Base-by-base conservation (phyloP, 2,797 vertebrate genomes). In the Furcifer pardalis region DNA sequence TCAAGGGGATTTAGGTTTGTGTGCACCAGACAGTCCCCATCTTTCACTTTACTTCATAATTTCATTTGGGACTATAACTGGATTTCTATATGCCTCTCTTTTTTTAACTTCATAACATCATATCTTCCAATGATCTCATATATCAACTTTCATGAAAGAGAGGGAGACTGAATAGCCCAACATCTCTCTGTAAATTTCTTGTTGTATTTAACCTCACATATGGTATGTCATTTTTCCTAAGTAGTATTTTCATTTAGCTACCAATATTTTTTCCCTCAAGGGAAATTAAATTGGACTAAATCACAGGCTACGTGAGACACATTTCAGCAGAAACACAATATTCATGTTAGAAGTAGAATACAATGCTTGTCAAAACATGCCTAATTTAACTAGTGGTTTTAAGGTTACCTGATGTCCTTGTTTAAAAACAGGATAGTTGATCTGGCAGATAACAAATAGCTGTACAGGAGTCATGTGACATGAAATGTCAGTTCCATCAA, bases 371-470 rank as follows among this genome's bases (percentile, higher is more conserved):
- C 69, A n/a, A 6, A 37, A 71, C 7, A 72, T 60, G 10, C 40
- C 30, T 56, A 40, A 71, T 74, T 79, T 75, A 79, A 87, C 68
- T 5, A 63, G 0, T 27, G 49, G 66, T 76, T 30, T 4, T 74
- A 66, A 65, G 27, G 42, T 72, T 96, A 98, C 98, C 96, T 97
- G 93, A 93, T 98, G 93, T 74, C 91, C 78, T 42, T 84, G 94
- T 88, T 93, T 96, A 85, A 98, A 90, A 73, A 96, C 96, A 32
- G 98, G 97, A 88, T 97, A 97, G 87, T 96, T 97, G 83, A 98
- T 96, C 46, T 97, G 95, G 86, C 98, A 99, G 71, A 94, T 84
- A 32, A 98, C 94, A 1, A 93, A 93, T 52, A 95, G 95, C 87
- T 93, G 94, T 56, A 92, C 52, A 32, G 93, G 94, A 90, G 86